Conservation (phyloP, 2,797 vertebrate genomes). For the Myripristis jacobus region DNA sequence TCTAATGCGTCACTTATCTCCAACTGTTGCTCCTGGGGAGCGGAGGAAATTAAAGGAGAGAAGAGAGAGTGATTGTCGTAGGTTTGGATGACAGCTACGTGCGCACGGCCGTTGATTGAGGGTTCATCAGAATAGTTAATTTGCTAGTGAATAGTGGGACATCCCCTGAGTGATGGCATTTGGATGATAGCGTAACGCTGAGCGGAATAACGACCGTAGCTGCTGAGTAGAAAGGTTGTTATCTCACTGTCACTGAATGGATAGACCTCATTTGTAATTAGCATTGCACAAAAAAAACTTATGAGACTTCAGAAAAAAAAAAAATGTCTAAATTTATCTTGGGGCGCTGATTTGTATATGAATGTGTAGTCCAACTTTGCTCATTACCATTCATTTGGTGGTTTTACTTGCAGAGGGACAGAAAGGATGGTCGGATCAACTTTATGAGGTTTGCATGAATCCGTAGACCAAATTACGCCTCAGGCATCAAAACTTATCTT, state of each 20-base stretch:
- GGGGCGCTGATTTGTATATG: slow-evolving; percentile 3
- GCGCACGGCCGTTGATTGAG: slow-evolving; percentile 60
- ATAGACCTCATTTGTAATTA: slow-evolving; percentile 62
- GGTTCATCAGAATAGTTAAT: slow-evolving; percentile 77
- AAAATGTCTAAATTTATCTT: not conserved
- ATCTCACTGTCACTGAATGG: slow-evolving; percentile 50
- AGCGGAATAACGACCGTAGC: slow-evolving; percentile 57
- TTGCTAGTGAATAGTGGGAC: slow-evolving; percentile 58
- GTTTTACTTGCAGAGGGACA: slow-evolving; percentile 20
- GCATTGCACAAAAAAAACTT: slow-evolving; percentile 42
- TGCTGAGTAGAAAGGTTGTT: slow-evolving; percentile 40
- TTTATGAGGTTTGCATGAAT: slow-evolving; percentile 43
- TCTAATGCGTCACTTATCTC: slow-evolving; percentile 54
- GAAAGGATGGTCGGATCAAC: not conserved
- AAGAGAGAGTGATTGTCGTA: slow-evolving; percentile 14
- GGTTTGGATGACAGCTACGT: slow-evolving; percentile 62
- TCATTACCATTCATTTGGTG: slow-evolving; percentile 15
- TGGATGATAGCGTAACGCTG: slow-evolving; percentile 49
- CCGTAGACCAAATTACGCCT: slow-evolving; percentile 22
- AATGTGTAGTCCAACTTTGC: slow-evolving; percentile 18
- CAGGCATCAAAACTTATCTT: slow-evolving; percentile 42
- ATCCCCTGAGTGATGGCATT: slow-evolving; percentile 60
- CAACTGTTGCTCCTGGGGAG: slow-evolving; percentile 33
- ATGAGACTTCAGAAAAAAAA: slow-evolving; percentile 8
- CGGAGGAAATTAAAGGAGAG: slow-evolving; percentile 11